phyloP scores from a whole-genome alignment of 2,113 vertebrate species.

The Colistium nudipinnis region DNA sequence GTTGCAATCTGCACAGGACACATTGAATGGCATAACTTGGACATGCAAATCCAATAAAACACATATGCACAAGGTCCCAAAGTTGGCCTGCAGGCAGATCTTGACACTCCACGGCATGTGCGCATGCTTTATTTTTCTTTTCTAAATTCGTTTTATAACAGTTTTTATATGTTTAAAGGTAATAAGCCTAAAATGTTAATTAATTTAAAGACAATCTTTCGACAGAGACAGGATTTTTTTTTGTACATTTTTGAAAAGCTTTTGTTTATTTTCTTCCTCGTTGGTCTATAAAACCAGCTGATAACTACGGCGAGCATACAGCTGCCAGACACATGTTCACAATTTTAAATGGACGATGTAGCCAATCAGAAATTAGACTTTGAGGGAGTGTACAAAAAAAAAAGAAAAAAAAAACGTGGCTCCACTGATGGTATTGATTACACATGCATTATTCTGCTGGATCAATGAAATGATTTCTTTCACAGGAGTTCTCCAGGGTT shows the following conservation, averaged over 20 bases:
- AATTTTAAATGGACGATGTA: not conserved
- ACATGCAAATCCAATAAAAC: too few relatives aligned
- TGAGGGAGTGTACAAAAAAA: not conserved
- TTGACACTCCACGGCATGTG: not conserved
- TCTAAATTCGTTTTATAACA: too few relatives aligned
- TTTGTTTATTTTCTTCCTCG: not conserved
- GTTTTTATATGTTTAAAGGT: too few relatives aligned
- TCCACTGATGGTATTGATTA: not conserved
- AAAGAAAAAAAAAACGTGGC: not conserved
- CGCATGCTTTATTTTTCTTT: not conserved
- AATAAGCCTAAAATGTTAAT: not conserved
- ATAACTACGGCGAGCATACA: not conserved
- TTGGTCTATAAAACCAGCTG: not conserved
- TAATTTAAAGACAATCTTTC: not conserved
- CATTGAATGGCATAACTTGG: too few relatives aligned
- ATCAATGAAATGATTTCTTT: not conserved
- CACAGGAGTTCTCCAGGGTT: not conserved
- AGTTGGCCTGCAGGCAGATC: conserved; percentile 11
- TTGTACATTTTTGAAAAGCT: not conserved
- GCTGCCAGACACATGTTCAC: conserved; percentile 23
- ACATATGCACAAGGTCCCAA: conserved; percentile 16
- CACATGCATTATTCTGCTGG: not conserved
- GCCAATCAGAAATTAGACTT: conserved; percentile 10
- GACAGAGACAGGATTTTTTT: too few relatives aligned
- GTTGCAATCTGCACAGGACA: too few relatives aligned